These are phyloP conservation scores for Megalops cyprinoides DNA, from an alignment of 2,797 vertebrate species.

Conservation along the genomic window DNA sequence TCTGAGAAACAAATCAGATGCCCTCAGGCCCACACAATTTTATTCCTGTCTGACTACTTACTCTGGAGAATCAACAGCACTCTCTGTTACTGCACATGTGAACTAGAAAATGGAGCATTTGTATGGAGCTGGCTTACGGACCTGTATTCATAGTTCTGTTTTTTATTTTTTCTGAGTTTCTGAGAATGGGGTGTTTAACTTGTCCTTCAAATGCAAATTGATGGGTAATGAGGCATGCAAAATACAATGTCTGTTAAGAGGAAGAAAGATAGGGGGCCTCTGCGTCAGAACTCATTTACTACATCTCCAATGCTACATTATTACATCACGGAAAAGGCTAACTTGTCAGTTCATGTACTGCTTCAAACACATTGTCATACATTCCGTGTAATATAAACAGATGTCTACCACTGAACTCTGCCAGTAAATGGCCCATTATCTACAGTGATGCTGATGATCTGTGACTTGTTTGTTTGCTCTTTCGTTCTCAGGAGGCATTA, in stretches of 20 bases:
- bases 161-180: too few species aligned
- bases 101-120: too few species aligned
- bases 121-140: too few species aligned
- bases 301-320: background rate
- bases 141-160: too few species aligned
- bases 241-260: background rate
- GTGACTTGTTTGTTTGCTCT: slow-evolving; percentile 18
- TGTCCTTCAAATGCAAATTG: too few species aligned
- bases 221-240: background rate
- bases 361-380: background rate
- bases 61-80: too few species aligned
- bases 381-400: background rate
- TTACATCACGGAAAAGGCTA: background rate
- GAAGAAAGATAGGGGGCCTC: too few species aligned
- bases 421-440: background rate
- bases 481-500: slow-evolving; percentile 7
- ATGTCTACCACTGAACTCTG: background rate
- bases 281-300: background rate
- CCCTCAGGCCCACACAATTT: too few species aligned
- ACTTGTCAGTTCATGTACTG: background rate
- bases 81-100: too few species aligned
- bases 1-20: too few species aligned
- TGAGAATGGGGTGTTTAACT: too few species aligned
- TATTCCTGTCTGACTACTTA: too few species aligned
- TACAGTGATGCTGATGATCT: background rate